Evolutionary conservation across 2,113 vertebrate genomes (phyloP).

Genomic region (Anarhynchus alexandrinus): DNA sequence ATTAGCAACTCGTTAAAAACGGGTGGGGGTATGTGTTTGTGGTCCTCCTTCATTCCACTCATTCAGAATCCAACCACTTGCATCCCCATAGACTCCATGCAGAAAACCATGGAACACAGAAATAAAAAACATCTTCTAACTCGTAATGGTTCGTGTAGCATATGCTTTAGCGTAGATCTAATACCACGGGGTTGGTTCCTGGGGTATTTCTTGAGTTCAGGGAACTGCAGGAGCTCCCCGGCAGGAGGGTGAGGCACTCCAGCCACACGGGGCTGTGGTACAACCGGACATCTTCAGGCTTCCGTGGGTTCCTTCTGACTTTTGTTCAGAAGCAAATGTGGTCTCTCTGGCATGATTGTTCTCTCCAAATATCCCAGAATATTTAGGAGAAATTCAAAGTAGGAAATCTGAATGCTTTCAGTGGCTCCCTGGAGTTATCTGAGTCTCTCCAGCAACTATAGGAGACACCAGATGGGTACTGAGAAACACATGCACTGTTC

Average conservation of each 20-base stretch:
- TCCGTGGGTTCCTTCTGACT: neutral
- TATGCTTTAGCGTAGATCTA: neutral
- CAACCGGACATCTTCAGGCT: neutral
- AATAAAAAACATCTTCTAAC: neutral
- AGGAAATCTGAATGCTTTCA: neutral
- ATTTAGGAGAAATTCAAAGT: neutral
- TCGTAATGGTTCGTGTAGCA: neutral
- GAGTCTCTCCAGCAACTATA: neutral
- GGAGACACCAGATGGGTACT: neutral
- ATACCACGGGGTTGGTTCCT: neutral
- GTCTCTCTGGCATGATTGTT: neutral
- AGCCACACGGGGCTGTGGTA: fast-evolving
- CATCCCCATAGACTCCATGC: neutral
- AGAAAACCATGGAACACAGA: neutral
- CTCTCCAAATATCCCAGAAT: neutral
- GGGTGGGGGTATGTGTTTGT: fast-evolving
- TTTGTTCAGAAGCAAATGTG: neutral
- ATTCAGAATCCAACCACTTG: neutral
- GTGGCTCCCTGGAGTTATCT: neutral
- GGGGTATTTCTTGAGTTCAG: neutral
- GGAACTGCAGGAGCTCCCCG: neutral
- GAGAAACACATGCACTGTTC: neutral
- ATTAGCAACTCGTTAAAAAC: neutral
- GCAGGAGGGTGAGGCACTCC: neutral
- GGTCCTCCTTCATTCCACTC: neutral